A percentile compares a stretch with the other conserved stretches of the same genome.
phyloP scores from a whole-genome alignment of 2,888 invertebrate genomes.

The Lepidocyrtoides sp. region DNA sequence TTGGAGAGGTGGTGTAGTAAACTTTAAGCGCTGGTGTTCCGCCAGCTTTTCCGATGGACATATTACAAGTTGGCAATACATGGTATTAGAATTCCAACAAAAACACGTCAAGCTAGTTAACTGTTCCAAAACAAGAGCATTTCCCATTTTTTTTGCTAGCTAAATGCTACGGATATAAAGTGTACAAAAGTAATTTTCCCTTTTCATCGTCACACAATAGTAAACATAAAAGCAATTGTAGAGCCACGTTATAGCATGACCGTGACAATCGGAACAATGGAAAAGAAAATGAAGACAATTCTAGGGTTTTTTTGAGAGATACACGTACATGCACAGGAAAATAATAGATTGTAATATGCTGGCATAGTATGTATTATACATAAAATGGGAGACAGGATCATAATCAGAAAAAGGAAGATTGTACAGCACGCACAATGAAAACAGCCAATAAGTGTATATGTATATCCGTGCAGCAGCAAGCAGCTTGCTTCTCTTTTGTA shows the following conservation, averaged over 20 bases:
- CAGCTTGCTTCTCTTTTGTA: slow-evolving; percentile 1
- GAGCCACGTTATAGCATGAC: slow-evolving; percentile 61
- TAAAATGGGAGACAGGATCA: neutral
- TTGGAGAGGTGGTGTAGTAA: neutral
- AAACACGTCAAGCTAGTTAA: slow-evolving; percentile 3
- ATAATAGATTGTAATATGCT: neutral
- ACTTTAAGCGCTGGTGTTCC: neutral
- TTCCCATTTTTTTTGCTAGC: neutral
- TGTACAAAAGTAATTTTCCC: slow-evolving; percentile 8
- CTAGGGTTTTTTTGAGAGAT: neutral
- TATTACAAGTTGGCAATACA: no score
- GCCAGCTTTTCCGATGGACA: neutral
- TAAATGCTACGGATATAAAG: no score
- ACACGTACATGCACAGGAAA: neutral
- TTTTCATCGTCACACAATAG: neutral
- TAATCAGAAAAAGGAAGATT: neutral
- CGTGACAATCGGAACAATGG: slow-evolving; percentile 54
- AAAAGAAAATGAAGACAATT: neutral
- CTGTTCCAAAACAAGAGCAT: slow-evolving; percentile 30
- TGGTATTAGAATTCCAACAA: no score
- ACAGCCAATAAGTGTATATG: neutral
- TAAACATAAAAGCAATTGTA: slow-evolving; percentile 51
- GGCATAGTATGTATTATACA: neutral
- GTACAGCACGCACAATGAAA: neutral
- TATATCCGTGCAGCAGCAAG: neutral